A percentile compares a stretch with the other conserved stretches of the same genome.
Conservation (phyloP, 1,140 invertebrate species). For the Ganaspis sp. region DNA sequence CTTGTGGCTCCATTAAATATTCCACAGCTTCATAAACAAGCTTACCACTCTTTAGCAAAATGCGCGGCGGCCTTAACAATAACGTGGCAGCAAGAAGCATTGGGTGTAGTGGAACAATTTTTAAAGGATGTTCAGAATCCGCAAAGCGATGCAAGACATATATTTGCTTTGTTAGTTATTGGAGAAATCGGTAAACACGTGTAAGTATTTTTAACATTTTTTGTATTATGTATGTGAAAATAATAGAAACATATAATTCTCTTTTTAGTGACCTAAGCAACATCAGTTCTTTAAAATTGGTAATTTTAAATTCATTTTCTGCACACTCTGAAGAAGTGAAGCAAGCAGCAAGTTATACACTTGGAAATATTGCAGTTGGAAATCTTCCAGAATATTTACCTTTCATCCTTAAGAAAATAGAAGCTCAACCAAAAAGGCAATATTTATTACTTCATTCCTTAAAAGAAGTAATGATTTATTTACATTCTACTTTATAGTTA, state of each 20-base stretch:
- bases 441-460: constrained; percentile 97
- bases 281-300: constrained; percentile 84
- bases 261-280: constrained; percentile 88
- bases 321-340: constrained; percentile 92
- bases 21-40: constrained; percentile 81
- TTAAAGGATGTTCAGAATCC: constrained; percentile 88
- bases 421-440: constrained; percentile 94
- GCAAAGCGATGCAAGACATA: constrained; percentile 87
- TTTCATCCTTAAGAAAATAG: constrained; percentile 95
- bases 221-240: neutral
- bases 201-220: constrained; percentile 77
- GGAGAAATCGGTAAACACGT: constrained; percentile 97
- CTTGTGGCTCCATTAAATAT: constrained; percentile 80
- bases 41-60: constrained; percentile 94
- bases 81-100: constrained; percentile 83
- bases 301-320: constrained; percentile 86
- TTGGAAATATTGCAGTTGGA: constrained; percentile 96
- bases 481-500: constrained; percentile 21
- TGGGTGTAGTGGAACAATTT: constrained; percentile 90
- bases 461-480: constrained; percentile 86
- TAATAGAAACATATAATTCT: constrained; percentile 7
- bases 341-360: constrained; percentile 96
- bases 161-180: constrained; percentile 94
- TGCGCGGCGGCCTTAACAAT: constrained; percentile 95
- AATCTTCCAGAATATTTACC: constrained; percentile 96